Evolutionary conservation across 2,797 vertebrate species (phyloP).

Genomic region (Sciurus carolinensis): DNA sequence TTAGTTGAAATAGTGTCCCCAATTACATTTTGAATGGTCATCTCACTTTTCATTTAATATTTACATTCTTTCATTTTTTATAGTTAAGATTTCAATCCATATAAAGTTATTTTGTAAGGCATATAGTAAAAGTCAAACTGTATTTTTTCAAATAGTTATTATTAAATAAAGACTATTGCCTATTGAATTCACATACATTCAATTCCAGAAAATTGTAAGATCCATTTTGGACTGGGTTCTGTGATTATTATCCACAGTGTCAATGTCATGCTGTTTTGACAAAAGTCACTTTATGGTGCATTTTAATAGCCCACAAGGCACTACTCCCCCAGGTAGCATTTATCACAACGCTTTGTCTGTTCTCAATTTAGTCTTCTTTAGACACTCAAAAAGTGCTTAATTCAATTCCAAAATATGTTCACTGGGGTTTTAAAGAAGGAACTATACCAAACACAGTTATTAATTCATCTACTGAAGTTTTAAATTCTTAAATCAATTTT

Average conservation of each 20-base stretch:
- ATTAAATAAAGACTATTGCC: slow-evolving; percentile 5
- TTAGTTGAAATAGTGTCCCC: not conserved
- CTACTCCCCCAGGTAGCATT: not conserved
- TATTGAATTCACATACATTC: not conserved
- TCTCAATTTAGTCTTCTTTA: not conserved
- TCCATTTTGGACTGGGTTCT: not conserved
- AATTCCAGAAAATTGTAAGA: not conserved
- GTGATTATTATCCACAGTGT: not conserved
- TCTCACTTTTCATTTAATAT: slow-evolving; percentile 17
- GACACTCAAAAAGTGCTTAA: not conserved
- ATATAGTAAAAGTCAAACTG: not conserved
- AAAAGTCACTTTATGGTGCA: not conserved
- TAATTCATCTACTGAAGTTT: not conserved
- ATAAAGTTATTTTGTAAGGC: slow-evolving; percentile 2
- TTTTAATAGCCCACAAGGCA: not conserved
- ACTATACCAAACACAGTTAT: not conserved
- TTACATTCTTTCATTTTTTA: not conserved
- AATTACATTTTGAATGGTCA: not conserved
- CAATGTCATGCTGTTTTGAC: not conserved
- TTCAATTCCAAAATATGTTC: slow-evolving; percentile 37
- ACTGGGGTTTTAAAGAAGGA: not conserved
- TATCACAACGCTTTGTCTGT: not conserved
- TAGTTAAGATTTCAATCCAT: not conserved
- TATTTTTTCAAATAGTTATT: not conserved
- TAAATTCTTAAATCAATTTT: not conserved